A percentile compares a stretch with the other conserved stretches of the same genome.
Evolutionary conservation across 2,888 invertebrate genomes (phyloP).

Genomic region (Cremastobaeus sp.): DNA sequence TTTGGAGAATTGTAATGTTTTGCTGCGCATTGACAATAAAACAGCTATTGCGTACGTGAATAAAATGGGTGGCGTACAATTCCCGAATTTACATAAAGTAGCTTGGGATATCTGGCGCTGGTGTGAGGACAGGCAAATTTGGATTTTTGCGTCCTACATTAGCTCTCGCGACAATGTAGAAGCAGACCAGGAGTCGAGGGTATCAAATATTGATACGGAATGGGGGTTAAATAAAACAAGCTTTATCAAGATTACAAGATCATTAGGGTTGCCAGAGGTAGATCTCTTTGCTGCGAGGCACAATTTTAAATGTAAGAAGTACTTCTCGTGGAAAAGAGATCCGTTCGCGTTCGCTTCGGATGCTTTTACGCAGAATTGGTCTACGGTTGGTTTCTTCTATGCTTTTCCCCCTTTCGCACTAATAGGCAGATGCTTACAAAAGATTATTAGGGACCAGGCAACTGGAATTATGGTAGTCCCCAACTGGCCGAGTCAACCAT

Average conservation of each 20-base stretch:
- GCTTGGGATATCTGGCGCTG: conserved; percentile 60
- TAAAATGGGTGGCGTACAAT: conserved; percentile 60
- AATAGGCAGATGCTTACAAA: conserved; percentile 41
- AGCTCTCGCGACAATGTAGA: conserved; percentile 52
- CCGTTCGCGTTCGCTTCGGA: conserved; percentile 34
- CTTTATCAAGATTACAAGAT: not conserved
- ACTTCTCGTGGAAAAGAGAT: conserved; percentile 46
- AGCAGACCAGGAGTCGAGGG: conserved; percentile 64
- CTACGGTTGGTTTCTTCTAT: conserved; percentile 26
- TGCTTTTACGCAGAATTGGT: conserved; percentile 46
- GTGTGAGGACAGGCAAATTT: conserved; percentile 53
- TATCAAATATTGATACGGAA: conserved; percentile 57
- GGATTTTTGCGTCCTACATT: conserved; percentile 61
- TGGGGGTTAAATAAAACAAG: conserved; percentile 29
- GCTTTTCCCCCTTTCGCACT: conserved; percentile 53
- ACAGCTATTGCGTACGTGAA: conserved; percentile 63
- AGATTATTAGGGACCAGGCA: conserved; percentile 47
- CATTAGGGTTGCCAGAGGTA: not conserved
- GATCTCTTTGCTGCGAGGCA: not conserved
- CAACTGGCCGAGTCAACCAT: conserved; percentile 45
- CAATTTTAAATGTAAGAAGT: conserved; percentile 25
- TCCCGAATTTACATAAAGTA: conserved; percentile 32
- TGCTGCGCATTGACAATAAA: conserved; percentile 62
- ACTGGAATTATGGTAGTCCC: conserved; percentile 34
- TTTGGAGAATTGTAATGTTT: conserved; percentile 41